Conservation (phyloP, 2,888 invertebrate species). For the Apotomis betuletana region DNA sequence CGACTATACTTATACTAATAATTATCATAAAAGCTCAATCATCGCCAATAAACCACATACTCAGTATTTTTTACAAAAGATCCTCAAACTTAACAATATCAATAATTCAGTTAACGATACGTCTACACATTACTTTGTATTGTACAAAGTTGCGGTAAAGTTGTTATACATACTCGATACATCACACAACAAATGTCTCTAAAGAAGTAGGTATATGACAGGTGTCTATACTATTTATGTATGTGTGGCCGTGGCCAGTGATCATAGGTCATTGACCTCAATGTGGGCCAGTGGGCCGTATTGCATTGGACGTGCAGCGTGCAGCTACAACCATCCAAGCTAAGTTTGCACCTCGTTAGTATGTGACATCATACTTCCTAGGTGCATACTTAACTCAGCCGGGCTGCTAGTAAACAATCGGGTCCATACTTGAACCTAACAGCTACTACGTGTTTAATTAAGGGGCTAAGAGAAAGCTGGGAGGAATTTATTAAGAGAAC, state of each 20-base stretch:
- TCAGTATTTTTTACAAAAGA: too few relatives aligned
- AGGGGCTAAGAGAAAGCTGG: slow-evolving; percentile 25
- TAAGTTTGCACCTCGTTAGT: background rate
- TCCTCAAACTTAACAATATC: too few relatives aligned
- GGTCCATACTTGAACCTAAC: slow-evolving; percentile 16
- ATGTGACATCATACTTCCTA: background rate
- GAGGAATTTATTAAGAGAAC: slow-evolving; percentile 15
- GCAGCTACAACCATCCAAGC: slow-evolving; percentile 3
- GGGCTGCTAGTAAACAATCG: slow-evolving; percentile 25
- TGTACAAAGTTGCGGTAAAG: background rate
- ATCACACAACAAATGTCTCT: slow-evolving; percentile 17
- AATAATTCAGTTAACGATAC: too few relatives aligned
- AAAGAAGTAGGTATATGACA: slow-evolving; percentile 11
- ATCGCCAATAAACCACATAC: too few relatives aligned
- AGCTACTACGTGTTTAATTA: slow-evolving; percentile 19
- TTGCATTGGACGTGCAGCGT: slow-evolving; percentile 60
- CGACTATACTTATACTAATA: too few relatives aligned
- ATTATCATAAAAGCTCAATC: too few relatives aligned
- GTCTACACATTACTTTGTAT: background rate
- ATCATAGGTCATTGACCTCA: slow-evolving; percentile 61
- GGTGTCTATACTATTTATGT: background rate
- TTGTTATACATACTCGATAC: slow-evolving; percentile 2
- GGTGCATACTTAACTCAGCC: background rate
- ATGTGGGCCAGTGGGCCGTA: slow-evolving; percentile 67
- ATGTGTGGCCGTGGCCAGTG: slow-evolving; percentile 30